phyloP scores from a whole-genome alignment of 2,888 invertebrate species.

The Leptopilina drosophilae region DNA sequence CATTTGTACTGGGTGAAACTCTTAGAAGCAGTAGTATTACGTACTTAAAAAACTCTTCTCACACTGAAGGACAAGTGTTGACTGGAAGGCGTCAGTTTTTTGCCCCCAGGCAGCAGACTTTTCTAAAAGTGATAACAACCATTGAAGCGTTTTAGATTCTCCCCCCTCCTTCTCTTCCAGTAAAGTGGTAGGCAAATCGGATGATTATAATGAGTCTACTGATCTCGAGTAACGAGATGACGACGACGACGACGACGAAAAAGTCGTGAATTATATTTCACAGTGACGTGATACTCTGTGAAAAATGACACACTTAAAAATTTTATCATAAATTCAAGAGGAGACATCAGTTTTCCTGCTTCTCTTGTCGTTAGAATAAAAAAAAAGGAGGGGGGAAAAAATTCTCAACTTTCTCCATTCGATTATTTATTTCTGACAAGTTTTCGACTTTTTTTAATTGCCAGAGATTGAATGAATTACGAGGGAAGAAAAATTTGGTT shows the following conservation, averaged over 20 bases:
- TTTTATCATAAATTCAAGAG: not conserved
- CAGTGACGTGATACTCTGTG: not conserved
- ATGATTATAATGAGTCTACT: slow-evolving; percentile 31
- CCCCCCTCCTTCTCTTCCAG: not conserved
- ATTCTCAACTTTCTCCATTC: not conserved
- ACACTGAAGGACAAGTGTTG: not conserved
- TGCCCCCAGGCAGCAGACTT: slow-evolving; percentile 23
- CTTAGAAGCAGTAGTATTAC: not conserved
- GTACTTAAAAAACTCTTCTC: not conserved
- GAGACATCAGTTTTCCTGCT: no score
- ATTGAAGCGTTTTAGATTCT: not conserved
- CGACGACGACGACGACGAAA: no score
- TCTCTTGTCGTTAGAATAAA: not conserved
- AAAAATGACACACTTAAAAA: slow-evolving; percentile 18
- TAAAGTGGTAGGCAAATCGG: slow-evolving; percentile 11
- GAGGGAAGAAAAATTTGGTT: no score
- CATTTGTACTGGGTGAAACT: slow-evolving; percentile 52
- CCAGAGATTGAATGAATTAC: not conserved
- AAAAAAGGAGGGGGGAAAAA: not conserved
- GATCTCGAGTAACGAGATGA: slow-evolving; percentile 22
- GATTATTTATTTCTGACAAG: not conserved
- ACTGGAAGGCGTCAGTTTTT: slow-evolving; percentile 1
- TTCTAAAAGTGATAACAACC: not conserved
- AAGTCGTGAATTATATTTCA: slow-evolving; percentile 1
- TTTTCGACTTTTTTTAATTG: not conserved